Base-by-base conservation (phyloP, 2,888 invertebrate species). In the Augiades crinisus region DNA sequence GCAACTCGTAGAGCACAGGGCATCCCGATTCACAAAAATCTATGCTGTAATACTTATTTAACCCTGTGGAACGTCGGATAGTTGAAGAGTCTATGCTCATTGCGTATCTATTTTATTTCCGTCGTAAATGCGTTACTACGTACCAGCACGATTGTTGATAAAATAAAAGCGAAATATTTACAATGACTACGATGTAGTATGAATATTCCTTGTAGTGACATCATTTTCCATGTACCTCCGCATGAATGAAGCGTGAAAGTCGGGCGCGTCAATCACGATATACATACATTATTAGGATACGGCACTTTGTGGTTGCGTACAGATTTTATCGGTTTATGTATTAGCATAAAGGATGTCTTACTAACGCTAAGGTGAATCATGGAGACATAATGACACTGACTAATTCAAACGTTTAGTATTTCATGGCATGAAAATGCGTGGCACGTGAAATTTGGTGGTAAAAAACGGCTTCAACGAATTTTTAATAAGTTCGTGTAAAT, bases 201-300 rank as follows among this genome's bases (percentile, higher is more conserved):
- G 12, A 27, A 10, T 5, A 12, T 12, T 19, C 19, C 19, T 5
- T 27, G 8, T n/a, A 12, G 12, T 30, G 30, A 30, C 30, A 30
- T 30, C 30, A 30, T 10, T 12, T 30, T 30, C 30, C 30, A 5
- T 12, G 30, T 50, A 49, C 50, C 31, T 27, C 17, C 6, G 3
- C 61, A 64, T 60, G 63, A 59, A 72, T 71, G 69, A 72, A 75
- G 68, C 68, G 79, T 70, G 81, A 85, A 83, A 83, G 82, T 81
- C 76, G 72, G 78, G 76, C 66, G 74, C 65, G 75, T 59, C 68
- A 54, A 63, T 72, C 81, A 80, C 79, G 78, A 75, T 59, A 57
- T 70, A 63, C 67, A 47, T 58, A 58, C 58, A 53, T 56, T 59
- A 56, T 53, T 54, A 53, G 19, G 12, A 31, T 56, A 47, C 55